Evolutionary conservation across 2,888 invertebrate species (phyloP).

Genomic region (Sceliomorpha sp.): DNA sequence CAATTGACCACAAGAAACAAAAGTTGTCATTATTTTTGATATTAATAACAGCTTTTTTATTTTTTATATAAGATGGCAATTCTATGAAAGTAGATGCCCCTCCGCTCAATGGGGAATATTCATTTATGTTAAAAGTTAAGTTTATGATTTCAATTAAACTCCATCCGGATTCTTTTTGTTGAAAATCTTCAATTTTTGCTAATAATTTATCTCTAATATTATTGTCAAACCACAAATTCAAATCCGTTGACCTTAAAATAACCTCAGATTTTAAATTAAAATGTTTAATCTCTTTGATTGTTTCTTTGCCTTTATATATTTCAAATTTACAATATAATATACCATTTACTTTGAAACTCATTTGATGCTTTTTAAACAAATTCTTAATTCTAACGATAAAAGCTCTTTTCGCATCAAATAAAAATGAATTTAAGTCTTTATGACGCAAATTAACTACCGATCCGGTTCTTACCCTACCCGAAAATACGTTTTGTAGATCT

Average conservation of each 20-base stretch:
- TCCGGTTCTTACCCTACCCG: constrained; percentile 15
- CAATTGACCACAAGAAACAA: constrained; percentile 32
- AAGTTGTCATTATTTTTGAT: constrained; percentile 30
- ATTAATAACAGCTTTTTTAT: constrained; percentile 28
- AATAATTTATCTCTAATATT: constrained; percentile 16
- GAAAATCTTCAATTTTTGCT: constrained; percentile 24
- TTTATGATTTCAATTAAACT: constrained; percentile 18
- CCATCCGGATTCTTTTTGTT: constrained; percentile 20
- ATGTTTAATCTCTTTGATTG: constrained; percentile 19
- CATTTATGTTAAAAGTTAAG: constrained; percentile 23
- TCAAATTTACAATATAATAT: constrained; percentile 17
- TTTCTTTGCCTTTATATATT: constrained; percentile 6
- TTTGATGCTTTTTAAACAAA: constrained; percentile 6
- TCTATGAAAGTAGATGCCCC: constrained; percentile 17
- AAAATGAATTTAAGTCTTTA: constrained; percentile 18
- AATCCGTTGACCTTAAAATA: constrained; percentile 12
- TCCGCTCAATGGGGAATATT: constrained; percentile 13
- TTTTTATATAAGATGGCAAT: constrained; percentile 21
- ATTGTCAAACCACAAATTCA: constrained; percentile 10
- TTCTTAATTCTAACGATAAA: constrained; percentile 9
- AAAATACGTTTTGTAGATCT: too few relatives aligned
- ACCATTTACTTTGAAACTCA: constrained; percentile 28
- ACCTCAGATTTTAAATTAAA: constrained; percentile 25
- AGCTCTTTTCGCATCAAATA: constrained; percentile 4
- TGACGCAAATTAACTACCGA: constrained; percentile 7